Evolutionary conservation across 2,888 invertebrate genomes (phyloP).

Genomic region (Myathropa florea): DNA sequence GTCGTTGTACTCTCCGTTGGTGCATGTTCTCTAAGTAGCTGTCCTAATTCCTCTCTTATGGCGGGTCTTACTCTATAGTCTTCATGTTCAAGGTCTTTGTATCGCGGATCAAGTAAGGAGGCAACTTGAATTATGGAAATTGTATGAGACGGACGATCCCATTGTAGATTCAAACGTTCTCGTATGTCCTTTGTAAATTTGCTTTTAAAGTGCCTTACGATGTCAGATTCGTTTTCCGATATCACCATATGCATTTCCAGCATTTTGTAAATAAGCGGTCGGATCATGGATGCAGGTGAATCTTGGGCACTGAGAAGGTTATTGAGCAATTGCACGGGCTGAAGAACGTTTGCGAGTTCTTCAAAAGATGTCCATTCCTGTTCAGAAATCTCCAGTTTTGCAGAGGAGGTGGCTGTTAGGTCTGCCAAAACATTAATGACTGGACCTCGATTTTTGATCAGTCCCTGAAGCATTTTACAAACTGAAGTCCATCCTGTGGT

Average conservation of each 20-base stretch:
- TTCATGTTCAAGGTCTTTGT: constrained; percentile 26
- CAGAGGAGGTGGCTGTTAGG: background rate
- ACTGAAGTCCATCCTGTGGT: constrained; percentile 16
- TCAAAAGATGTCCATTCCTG: constrained; percentile 15
- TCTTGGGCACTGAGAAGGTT: constrained; percentile 5
- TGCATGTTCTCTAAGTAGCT: constrained; percentile 4
- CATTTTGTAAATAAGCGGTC: constrained; percentile 2
- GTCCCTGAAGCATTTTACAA: constrained; percentile 19
- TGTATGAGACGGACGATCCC: background rate
- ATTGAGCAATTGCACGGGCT: constrained; percentile 3
- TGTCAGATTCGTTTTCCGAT: constrained; percentile 9
- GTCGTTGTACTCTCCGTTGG: background rate
- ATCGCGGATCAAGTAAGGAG: constrained; percentile 31
- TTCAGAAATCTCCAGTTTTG: constrained; percentile 8
- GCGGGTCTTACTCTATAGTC: background rate
- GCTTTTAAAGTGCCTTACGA: constrained; percentile 7
- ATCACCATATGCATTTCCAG: constrained; percentile 1
- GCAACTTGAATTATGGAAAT: constrained; percentile 18
- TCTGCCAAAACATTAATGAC: constrained; percentile 4
- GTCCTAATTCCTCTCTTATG: constrained; percentile 15
- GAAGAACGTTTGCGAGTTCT: constrained; percentile 9
- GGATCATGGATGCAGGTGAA: constrained; percentile 1
- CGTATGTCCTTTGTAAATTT: constrained; percentile 4
- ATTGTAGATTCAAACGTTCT: constrained; percentile 6
- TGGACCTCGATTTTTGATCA: constrained; percentile 12